phyloP scores from a whole-genome alignment of 2,888 invertebrate genomes.

The Volucella inanis region DNA sequence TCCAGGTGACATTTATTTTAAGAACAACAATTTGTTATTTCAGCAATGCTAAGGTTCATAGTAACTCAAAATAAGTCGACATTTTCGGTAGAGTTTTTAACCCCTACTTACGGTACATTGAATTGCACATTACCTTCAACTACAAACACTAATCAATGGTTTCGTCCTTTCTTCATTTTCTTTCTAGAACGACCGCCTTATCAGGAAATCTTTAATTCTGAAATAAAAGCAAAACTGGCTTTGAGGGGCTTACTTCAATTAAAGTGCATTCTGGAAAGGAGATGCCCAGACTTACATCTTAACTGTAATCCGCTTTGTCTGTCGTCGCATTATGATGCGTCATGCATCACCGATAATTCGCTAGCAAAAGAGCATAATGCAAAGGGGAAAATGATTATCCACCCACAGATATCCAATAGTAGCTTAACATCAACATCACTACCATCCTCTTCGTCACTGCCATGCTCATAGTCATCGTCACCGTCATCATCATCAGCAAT shows the following conservation, averaged over 20 bases:
- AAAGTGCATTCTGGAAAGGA: conserved; percentile 17
- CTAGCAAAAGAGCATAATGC: conserved; percentile 25
- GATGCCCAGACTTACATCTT: neutral
- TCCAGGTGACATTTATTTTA: neutral
- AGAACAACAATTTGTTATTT: conserved; percentile 5
- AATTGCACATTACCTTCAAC: conserved; percentile 22
- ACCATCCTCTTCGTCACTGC: conserved; percentile 5
- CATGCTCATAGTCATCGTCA: neutral
- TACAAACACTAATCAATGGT: conserved; percentile 32
- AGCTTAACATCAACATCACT: conserved; percentile 21
- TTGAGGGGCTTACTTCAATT: conserved; percentile 16
- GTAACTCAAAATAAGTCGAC: conserved; percentile 8
- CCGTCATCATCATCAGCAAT: conserved; percentile 8
- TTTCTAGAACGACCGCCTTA: neutral
- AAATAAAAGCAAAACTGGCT: conserved; percentile 3
- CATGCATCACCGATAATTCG: conserved; percentile 39
- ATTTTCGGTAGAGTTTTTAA: neutral
- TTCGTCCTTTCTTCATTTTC: neutral
- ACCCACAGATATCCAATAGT: conserved; percentile 34
- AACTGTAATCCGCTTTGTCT: conserved; percentile 8
- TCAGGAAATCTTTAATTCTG: conserved; percentile 32
- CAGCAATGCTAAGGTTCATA: neutral
- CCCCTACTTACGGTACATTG: neutral
- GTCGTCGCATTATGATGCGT: conserved; percentile 34
- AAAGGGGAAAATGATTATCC: conserved; percentile 5